Evolutionary conservation across 1,140 invertebrate species (phyloP), one percentile per base, ranked within the genome.

Genomic region (Lanistes nyassanus): DNA sequence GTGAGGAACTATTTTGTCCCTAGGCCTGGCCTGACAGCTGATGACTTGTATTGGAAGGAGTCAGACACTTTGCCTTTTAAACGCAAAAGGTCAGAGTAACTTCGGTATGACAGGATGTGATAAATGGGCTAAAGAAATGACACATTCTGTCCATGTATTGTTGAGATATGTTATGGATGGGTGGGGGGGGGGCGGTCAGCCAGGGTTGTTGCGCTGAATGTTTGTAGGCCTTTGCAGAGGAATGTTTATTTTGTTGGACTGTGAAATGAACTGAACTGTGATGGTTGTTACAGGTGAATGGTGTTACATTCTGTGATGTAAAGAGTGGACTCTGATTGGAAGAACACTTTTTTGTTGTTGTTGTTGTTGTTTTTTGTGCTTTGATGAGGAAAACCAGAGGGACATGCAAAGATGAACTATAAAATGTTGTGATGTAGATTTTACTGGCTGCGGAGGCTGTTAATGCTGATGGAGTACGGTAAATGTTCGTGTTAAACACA

Each of bases 1-100:
- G 19, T n/a, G 36, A 4, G 42, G 34, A 29, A 42, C 31, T 72
- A 39, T 37, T 67, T 67, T 37, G 37, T 42, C 21, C 34, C 65
- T 26, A 9, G 34, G 36, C 26, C 55, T 4, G 19, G 34, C 21
- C 6, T 56, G 39, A 56, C 70, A 34, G 11, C 70, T 37, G 36
- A 72, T 26, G n/a, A 62, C 36, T 36, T 31, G 36, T 62, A 55
- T n/a, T 72, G 70, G 70, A 72, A 72, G 29, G 70, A 72, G n/a
- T 29, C 55, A 3, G 68, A 70, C 34, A 7, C 51, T n/a, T 70
- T 21, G 9, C 26, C 70, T 3, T 60, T 55, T 29, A 72, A 72
- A 36, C 56, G 70, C 19, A 72, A 72, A 29, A 60, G 70, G 34
- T 60, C 70, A 11, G 70, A 72, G 21, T 72, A 36, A 72, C 34